A percentile compares a stretch with the other conserved stretches of the same genome.
phyloP scores from a whole-genome alignment of 2,888 invertebrate genomes.

The Napeogenes inachia region DNA sequence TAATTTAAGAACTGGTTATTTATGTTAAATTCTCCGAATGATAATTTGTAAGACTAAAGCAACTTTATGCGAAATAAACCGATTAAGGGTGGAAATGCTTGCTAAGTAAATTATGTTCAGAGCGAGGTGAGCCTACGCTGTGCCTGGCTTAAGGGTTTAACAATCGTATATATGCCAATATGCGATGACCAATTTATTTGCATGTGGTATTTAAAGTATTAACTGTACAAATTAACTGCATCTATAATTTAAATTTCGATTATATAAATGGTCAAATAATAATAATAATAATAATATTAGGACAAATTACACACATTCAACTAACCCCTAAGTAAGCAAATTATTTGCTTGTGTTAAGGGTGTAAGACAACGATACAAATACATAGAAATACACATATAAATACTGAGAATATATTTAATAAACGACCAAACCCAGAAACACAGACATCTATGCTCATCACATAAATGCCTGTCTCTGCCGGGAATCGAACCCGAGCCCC shows the following conservation, averaged over 20 bases:
- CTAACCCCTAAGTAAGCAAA: no score
- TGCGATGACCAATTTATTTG: conserved; percentile 10
- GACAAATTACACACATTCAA: no score
- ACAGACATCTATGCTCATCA: no score
- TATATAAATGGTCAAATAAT: no score
- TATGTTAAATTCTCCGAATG: neutral
- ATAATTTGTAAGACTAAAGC: neutral
- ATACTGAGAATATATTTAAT: no score
- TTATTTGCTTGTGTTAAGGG: no score
- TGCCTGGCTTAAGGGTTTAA: conserved; percentile 6
- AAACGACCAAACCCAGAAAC: no score
- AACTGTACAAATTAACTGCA: neutral
- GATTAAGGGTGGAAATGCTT: conserved; percentile 3
- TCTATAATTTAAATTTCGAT: neutral
- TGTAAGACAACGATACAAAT: no score
- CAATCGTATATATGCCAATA: conserved; percentile 7
- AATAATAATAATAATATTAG: no score
- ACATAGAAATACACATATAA: no score
- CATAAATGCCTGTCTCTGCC: no score
- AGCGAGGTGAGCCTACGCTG: neutral
- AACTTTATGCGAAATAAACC: conserved; percentile 6
- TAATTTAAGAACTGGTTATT: neutral
- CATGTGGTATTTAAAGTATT: conserved; percentile 1
- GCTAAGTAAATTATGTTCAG: conserved; percentile 3
- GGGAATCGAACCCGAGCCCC: no score